Conservation (phyloP, 2,888 invertebrate species). For the Epinotia ramella region DNA sequence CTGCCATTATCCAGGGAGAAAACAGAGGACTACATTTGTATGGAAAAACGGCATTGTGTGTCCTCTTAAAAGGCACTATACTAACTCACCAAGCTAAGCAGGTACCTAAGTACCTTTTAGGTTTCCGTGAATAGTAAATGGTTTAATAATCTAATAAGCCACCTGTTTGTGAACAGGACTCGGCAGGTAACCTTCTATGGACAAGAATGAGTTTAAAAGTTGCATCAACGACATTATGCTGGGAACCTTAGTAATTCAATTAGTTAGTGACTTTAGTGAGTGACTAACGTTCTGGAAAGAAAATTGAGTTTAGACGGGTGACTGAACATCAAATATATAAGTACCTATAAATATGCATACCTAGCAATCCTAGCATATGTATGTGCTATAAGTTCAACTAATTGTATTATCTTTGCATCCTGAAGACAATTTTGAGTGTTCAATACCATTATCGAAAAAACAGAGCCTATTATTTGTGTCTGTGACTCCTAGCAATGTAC, state of each 20-base stretch:
- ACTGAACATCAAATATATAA: background rate
- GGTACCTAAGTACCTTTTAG: background rate
- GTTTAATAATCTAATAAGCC: conserved; percentile 12
- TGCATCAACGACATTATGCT: conserved; percentile 31
- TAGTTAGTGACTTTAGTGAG: conserved; percentile 26
- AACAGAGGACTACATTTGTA: too few species aligned
- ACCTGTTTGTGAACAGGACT: background rate
- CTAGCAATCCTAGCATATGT: too few species aligned
- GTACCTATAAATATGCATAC: too few species aligned
- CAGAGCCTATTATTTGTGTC: too few species aligned
- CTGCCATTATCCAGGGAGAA: too few species aligned
- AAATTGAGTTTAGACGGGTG: background rate
- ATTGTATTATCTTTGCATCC: too few species aligned
- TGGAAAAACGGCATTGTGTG: too few species aligned
- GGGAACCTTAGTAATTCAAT: conserved; percentile 32
- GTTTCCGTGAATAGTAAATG: conserved; percentile 17
- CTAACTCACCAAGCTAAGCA: background rate
- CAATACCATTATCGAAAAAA: too few species aligned
- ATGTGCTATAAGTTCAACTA: too few species aligned
- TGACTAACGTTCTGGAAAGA: conserved; percentile 8
- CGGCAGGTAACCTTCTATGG: conserved; percentile 16
- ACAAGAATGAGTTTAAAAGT: conserved; percentile 40
- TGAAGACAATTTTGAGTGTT: too few species aligned
- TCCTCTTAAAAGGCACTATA: background rate
- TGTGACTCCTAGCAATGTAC: too few species aligned